Base-by-base conservation (phyloP, 2,888 invertebrate species). In the Strigamia transsilvanica region DNA sequence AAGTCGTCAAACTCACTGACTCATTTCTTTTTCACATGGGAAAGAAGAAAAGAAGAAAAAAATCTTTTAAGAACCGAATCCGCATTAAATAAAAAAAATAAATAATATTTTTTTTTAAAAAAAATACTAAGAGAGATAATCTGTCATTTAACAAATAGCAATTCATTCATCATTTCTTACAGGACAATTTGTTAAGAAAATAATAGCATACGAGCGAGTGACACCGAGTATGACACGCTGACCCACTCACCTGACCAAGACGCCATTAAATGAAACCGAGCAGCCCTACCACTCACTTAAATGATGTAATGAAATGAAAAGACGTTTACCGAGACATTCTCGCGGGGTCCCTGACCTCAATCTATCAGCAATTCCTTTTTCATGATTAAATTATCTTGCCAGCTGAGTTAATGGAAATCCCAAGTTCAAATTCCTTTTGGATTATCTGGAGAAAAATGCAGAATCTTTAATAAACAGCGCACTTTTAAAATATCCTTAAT, bases 261-360 rank as follows among this genome's bases (percentile, higher is more conserved):
- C 23, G 61, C 61, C 61, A 61, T 61, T 61, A 61, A 61, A 61
- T 9, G 61, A 46, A 61, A 61, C 23, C 18, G 61, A 61, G 61
- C 61, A 61, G 61, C 61, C n/a, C 51, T 51, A 18, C 51, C 51
- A 51, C 51, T 51, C 51, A 51, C 51, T 61, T 61, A n/a, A 61
- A 61, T 61, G 61, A 61, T 61, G 61, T 61, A 61, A 61, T 61
- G 61, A 61, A 61, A 61, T 61, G 61, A 61, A 61, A 61, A 61
- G 61, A 61, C 61, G 61, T 61, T 61, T 61, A 18, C 61, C 61
- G 18, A 61, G 61, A 61, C 61, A 61, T 61, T 61, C 61, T 61
- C 61, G 61, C 21, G 61, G 61, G 61, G 61, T 61, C 61, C 61
- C n/a, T 61, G 61, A 61, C 61, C 61, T 61, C 61, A 61, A 61